Conservation (phyloP, 2,113 vertebrate species). For the Pterocles orientalis region DNA sequence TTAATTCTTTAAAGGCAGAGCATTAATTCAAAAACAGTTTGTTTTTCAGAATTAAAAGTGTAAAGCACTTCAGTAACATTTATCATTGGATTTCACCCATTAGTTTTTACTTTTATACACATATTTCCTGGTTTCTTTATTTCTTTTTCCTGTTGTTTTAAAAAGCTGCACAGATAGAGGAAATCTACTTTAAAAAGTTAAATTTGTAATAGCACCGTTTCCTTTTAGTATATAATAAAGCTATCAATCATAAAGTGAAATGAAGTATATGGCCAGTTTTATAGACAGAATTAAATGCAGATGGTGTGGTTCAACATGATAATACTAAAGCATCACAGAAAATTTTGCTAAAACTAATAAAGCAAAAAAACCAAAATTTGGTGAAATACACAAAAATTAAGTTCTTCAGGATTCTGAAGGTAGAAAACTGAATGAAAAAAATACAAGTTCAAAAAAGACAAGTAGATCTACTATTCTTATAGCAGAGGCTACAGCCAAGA, state of each 20-base stretch:
- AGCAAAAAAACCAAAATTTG: neutral
- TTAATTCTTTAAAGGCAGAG: neutral
- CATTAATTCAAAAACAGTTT: neutral
- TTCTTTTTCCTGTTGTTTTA: neutral
- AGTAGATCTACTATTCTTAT: neutral
- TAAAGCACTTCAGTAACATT: neutral
- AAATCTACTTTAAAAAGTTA: neutral
- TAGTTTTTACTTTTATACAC: neutral
- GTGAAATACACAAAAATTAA: neutral
- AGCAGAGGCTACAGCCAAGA: neutral
- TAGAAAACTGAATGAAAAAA: neutral
- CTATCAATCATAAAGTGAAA: neutral
- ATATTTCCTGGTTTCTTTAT: neutral
- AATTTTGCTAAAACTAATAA: constrained; percentile 20
- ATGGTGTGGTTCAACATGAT: neutral
- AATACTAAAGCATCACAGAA: constrained; percentile 8
- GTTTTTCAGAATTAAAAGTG: neutral
- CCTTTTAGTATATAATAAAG: neutral
- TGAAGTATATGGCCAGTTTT: constrained; percentile 26
- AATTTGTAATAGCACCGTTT: neutral
- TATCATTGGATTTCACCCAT: neutral
- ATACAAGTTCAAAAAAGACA: neutral
- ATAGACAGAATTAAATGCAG: constrained; percentile 29
- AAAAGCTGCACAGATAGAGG: neutral
- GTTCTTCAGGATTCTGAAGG: neutral